phyloP scores from a whole-genome alignment of 2,888 invertebrate genomes.

The Mayetiola destructor region DNA sequence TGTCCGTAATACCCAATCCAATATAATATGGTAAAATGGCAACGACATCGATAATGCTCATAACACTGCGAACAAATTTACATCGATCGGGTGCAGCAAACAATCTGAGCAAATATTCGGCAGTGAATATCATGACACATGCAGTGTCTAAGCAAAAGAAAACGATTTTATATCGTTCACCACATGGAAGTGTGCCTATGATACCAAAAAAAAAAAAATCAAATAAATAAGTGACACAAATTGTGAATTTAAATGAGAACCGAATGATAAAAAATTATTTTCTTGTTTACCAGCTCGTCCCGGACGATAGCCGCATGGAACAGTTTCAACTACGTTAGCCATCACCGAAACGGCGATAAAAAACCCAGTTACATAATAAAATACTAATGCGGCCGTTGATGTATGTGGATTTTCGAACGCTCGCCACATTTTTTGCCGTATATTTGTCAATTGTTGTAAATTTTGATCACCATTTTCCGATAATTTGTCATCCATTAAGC shows the following conservation, averaged over 20 bases:
- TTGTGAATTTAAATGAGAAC: no score
- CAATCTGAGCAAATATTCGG: slow-evolving; percentile 86
- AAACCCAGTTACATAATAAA: slow-evolving; percentile 99
- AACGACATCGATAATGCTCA: slow-evolving; percentile 99
- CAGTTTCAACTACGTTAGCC: slow-evolving; percentile 98
- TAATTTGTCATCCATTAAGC: slow-evolving; percentile 92
- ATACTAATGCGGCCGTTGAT: slow-evolving; percentile 96
- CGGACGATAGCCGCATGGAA: slow-evolving; percentile 80
- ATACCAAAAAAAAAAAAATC: no score
- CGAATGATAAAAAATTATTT: no score
- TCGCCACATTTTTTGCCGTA: slow-evolving; percentile 95
- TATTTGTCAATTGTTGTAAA: slow-evolving; percentile 71
- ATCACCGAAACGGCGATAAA: slow-evolving; percentile 99
- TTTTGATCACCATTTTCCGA: slow-evolving; percentile 86
- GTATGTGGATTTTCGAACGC: slow-evolving; percentile 99
- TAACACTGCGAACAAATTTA: slow-evolving; percentile 94
- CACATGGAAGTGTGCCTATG: slow-evolving; percentile 84
- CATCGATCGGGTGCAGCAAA: slow-evolving; percentile 98
- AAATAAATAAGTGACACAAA: no score
- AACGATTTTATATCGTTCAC: slow-evolving; percentile 93
- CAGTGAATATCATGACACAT: slow-evolving; percentile 99
- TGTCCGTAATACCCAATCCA: slow-evolving; percentile 92
- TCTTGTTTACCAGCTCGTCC: slow-evolving; percentile 73
- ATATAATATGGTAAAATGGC: slow-evolving; percentile 99
- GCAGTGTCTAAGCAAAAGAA: slow-evolving; percentile 99